Base-by-base conservation (phyloP, 2,797 vertebrate species). In the Neoniphon sammara region DNA sequence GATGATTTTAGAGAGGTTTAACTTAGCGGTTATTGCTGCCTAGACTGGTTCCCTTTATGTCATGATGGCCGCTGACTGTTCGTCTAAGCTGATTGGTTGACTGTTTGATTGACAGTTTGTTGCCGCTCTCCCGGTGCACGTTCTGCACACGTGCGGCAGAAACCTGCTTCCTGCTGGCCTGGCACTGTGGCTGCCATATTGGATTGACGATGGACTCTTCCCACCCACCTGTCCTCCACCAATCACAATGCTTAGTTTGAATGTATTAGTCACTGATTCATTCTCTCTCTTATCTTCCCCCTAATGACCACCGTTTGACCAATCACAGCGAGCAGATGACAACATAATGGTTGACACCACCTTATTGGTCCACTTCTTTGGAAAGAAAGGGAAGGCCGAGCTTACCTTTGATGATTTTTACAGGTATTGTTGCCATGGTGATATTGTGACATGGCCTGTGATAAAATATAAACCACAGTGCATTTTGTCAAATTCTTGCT, bases 301-400 rank as follows among this genome's bases (percentile, higher is more conserved):
- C 42, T 34, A 8, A 17, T 20, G 30, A 30, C 58, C 23, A 89
- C 81, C 83, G 81, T 92, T 58, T 73, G 71, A 66, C 85, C 81
- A 77, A 85, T 79, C 83, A 9, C 91, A 99, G 98, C 96, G 95
- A 83, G 93, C 92, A 18, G 97, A 98, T 89, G 97, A 98, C 75
- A 94, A 91, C 87, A 93, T 97, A 83, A 96, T 96, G 18, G 92
- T 94, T 66, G 97, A 99, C 90, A 99, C 97, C 70, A 98, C 97
- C 2, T 92, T 99, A 20, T 93, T 99, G 87, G 94, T 99, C 57
- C 98, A 99, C 89, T 99, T 99, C 91, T 99, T 99, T 79, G 97
- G 97, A 77, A 99, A 97, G 91, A 99, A 98, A 91, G 98, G 98
- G 73, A 99, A 97, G 90, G 97, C 97, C 31, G 98, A 99, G 87